Evolutionary conservation across 2,888 invertebrate genomes (phyloP), one percentile per base, ranked within the genome.

Genomic region (Camptogramma bilineatum): DNA sequence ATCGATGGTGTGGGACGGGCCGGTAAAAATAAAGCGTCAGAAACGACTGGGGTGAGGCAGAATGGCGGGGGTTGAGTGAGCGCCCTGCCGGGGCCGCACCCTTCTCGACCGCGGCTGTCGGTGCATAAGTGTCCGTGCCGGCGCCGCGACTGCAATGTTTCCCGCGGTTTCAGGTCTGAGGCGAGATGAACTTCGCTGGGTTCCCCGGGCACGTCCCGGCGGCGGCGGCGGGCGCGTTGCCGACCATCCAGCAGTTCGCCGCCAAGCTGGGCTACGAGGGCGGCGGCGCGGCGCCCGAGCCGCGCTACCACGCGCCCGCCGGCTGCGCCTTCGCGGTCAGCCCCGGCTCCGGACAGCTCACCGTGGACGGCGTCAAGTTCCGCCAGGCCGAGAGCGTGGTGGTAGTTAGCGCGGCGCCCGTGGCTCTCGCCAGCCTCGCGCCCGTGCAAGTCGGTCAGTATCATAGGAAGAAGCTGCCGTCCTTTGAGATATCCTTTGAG

Each of bases 181-280:
- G 66, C 66, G 75, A 69, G 81, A 97, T 97, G 97, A 97, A 97
- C 94, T 97, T 97, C 93, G 95, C 97, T 80, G 97, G 97, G 73
- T 97, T 97, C 86, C 96, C 96, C 78, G 95, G 96, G 78, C 97
- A 95, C 88, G 96, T 96, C 84, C 96, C 96, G 80, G 94, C 95
- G 75, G 95, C 96, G 80, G 94, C 95, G 75, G 95, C 95, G 76
- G 95, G 95, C 73, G 94, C 96, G 75, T 95, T 97, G 75, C 96
- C 97, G 72, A 95, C 96, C 64, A 96, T 97, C 82, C 97, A 97
- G 86, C 97, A 97, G 88, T 97, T 97, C 86, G 95, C 96, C 39
- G 96, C 97, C 69, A 96, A 97, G 93, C 94, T 95, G 84, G 87
- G 94, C 66, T 90, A 94, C 87, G 88, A 94, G 17, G 55, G 50